Evolutionary conservation across 2,113 vertebrate species (phyloP).

Genomic region (Anolis sagrei): DNA sequence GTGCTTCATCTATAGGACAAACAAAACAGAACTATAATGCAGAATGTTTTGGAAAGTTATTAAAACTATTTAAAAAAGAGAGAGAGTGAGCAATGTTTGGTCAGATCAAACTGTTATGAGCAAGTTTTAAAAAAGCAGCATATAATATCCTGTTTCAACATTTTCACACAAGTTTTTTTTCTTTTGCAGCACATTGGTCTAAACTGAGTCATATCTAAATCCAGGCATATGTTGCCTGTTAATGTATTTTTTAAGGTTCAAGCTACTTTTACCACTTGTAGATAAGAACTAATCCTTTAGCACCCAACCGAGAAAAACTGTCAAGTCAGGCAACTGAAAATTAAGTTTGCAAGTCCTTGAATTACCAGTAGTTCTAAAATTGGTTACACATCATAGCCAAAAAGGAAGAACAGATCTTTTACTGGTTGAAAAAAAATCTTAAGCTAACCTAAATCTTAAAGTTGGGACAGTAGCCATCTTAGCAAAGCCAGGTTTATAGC

Average conservation of each 20-base stretch:
- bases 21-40: too few species aligned
- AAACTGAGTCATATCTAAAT: not conserved
- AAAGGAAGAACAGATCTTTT: not conserved
- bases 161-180: too few species aligned
- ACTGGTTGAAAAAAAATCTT: accelerated
- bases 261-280: not conserved
- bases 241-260: not conserved
- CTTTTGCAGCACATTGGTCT: not conserved
- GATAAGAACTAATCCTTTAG: conserved; percentile 30
- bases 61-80: too few species aligned
- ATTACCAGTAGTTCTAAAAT: conserved; percentile 18
- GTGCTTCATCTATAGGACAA: too few species aligned
- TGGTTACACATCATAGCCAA: not conserved
- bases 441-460: not conserved
- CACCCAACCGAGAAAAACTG: not conserved
- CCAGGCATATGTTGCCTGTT: conserved; percentile 32
- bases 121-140: too few species aligned
- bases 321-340: conserved; percentile 10
- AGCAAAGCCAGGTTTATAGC: conserved; percentile 37
- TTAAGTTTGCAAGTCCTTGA: accelerated
- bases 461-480: accelerated
- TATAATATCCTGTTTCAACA: too few species aligned
- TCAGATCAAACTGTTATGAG: too few species aligned
- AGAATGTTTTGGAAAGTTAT: too few species aligned
- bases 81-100: too few species aligned